These are phyloP conservation scores for Calliopsis andreniformis DNA, from an alignment of 1,140 invertebrate species.

Conservation along the genomic window DNA sequence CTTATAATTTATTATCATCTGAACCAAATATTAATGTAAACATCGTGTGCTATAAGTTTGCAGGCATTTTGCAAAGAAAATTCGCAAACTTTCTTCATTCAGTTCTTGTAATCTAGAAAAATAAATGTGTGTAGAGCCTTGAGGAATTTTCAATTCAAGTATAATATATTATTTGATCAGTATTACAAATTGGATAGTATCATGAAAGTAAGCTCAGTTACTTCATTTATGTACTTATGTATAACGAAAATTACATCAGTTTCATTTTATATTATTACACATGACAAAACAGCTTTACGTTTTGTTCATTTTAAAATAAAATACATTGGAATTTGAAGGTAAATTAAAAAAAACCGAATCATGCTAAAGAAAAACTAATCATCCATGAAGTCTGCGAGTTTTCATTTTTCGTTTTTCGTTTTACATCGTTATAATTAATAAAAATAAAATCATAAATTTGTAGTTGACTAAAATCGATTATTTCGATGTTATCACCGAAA, in stretches of 20 bases:
- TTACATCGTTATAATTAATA: conserved; percentile 1
- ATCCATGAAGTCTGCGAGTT: conserved; percentile 31
- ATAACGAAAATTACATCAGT: too few relatives aligned
- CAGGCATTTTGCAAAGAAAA: conserved; percentile 26
- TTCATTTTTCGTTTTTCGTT: conserved; percentile 12
- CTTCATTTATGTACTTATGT: not conserved
- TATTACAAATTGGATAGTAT: conserved; percentile 7
- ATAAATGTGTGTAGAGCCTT: conserved; percentile 32
- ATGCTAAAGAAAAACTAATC: not conserved
- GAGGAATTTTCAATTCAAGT: conserved; percentile 2
- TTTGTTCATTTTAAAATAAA: not conserved
- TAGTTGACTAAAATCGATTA: conserved; percentile 22
- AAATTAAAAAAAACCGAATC: too few relatives aligned
- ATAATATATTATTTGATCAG: conserved; percentile 12
- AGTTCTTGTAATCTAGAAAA: conserved; percentile 14
- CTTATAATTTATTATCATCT: conserved; percentile 42
- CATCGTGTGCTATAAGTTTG: conserved; percentile 21
- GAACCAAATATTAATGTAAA: conserved; percentile 51
- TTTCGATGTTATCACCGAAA: conserved; percentile 22
- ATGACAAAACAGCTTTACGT: too few relatives aligned
- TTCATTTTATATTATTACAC: too few relatives aligned
- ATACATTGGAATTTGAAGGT: not conserved
- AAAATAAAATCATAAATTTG: conserved; percentile 9
- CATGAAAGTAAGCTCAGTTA: not conserved
- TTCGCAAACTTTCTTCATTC: conserved; percentile 27